A percentile compares a stretch with the other conserved stretches of the same genome.
Conservation (phyloP, 2,888 invertebrate species). For the Baccha elongata region DNA sequence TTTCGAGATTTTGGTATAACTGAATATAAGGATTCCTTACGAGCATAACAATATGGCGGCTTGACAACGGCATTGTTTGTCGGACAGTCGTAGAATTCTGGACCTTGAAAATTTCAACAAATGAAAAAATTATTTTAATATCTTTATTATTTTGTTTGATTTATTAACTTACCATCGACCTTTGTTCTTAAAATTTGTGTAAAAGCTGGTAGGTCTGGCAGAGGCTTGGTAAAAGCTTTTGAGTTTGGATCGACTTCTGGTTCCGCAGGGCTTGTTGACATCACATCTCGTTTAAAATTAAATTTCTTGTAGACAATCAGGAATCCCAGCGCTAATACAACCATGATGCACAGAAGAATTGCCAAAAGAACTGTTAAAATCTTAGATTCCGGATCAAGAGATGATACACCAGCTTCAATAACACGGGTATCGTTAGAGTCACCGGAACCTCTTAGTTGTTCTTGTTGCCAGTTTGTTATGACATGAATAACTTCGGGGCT, state of each 20-base stretch:
- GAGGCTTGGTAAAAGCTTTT: slow-evolving; percentile 76
- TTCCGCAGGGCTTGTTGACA: background rate
- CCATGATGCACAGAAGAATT: slow-evolving; percentile 79
- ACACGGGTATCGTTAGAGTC: slow-evolving; percentile 55
- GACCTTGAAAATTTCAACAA: slow-evolving; percentile 61
- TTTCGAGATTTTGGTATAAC: slow-evolving; percentile 81
- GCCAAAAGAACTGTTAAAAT: slow-evolving; percentile 78
- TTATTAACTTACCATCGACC: slow-evolving; percentile 81
- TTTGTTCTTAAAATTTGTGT: slow-evolving; percentile 78
- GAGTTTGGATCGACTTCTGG: slow-evolving; percentile 43
- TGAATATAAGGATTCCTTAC: slow-evolving; percentile 81
- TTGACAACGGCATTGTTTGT: slow-evolving; percentile 79
- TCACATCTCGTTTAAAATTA: slow-evolving; percentile 39
- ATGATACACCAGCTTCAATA: slow-evolving; percentile 42
- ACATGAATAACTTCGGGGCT: slow-evolving; percentile 81
- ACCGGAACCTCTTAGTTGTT: slow-evolving; percentile 55
- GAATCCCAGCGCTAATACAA: slow-evolving; percentile 78
- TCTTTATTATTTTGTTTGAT: slow-evolving; percentile 22
- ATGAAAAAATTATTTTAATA: background rate
- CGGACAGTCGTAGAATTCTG: slow-evolving; percentile 81
- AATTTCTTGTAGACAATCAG: slow-evolving; percentile 78
- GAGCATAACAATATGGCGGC: slow-evolving; percentile 79
- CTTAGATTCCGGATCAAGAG: slow-evolving; percentile 77
- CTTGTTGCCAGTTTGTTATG: slow-evolving; percentile 77
- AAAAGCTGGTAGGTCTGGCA: slow-evolving; percentile 79